phyloP scores from a whole-genome alignment of 1,140 invertebrate genomes.

The Apis dorsata region DNA sequence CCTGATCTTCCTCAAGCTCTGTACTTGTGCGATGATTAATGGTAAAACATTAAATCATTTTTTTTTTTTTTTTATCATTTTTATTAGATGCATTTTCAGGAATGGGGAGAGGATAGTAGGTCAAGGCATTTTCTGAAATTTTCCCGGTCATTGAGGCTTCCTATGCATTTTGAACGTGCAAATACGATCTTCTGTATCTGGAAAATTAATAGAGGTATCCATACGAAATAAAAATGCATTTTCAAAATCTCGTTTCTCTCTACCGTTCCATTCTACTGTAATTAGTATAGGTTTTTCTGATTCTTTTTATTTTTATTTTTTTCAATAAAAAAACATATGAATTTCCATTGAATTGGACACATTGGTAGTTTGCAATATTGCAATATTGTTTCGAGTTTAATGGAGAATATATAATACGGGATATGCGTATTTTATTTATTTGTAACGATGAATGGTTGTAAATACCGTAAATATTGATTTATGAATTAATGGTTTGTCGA shows the following conservation, averaged over 20 bases:
- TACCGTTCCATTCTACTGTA: too few relatives aligned
- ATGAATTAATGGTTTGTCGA: too few relatives aligned
- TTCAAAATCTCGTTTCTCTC: background rate
- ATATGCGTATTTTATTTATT: background rate
- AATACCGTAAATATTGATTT: too few relatives aligned
- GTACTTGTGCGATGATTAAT: background rate
- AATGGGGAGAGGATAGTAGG: too few relatives aligned
- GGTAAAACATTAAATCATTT: background rate
- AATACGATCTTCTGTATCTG: background rate
- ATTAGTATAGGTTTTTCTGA: too few relatives aligned
- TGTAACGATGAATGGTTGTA: background rate
- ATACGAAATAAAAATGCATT: background rate
- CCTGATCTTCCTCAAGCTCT: background rate
- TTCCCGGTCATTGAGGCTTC: background rate
- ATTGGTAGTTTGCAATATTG: too few relatives aligned
- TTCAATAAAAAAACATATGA: too few relatives aligned
- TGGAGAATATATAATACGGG: too few relatives aligned
- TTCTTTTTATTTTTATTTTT: too few relatives aligned
- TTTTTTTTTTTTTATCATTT: background rate
- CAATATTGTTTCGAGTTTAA: too few relatives aligned
- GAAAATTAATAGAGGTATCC: background rate
- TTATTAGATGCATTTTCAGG: background rate
- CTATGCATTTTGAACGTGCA: background rate
- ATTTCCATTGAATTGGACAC: too few relatives aligned
- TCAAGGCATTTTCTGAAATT: background rate